A percentile compares a stretch with the other conserved stretches of the same genome.
Conservation (phyloP, 1,140 invertebrate genomes). For the Lineus longissimus region DNA sequence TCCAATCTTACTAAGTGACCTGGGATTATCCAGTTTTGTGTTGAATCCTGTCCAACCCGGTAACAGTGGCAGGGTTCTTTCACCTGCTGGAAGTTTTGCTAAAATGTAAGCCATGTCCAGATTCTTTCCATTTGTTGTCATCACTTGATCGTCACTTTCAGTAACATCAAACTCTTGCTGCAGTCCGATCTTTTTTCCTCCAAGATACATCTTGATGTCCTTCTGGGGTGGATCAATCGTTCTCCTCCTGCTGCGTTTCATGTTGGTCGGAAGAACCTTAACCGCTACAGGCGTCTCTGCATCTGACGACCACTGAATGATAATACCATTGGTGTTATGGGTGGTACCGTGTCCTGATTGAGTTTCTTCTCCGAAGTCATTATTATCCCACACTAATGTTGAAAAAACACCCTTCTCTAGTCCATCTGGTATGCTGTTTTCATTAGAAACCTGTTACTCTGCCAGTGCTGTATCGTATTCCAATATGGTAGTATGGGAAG, state of each 20-base stretch:
- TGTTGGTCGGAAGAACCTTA: not conserved
- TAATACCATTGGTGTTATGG: slow-evolving; percentile 8
- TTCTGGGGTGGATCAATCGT: not conserved
- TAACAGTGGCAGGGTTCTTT: not conserved
- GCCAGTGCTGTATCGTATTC: not conserved
- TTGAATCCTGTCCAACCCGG: slow-evolving; percentile 3
- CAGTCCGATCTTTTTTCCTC: not conserved
- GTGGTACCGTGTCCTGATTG: not conserved
- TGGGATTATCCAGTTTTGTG: not conserved
- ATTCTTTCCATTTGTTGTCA: not conserved
- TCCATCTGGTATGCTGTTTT: not conserved
- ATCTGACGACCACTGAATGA: not conserved
- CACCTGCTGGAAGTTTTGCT: not conserved
- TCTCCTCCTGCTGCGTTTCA: not conserved
- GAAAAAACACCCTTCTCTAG: not conserved
- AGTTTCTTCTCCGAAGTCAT: slow-evolving; percentile 10
- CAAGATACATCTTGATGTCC: not conserved
- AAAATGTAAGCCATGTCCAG: not conserved
- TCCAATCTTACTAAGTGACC: not conserved
- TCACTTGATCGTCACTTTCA: not conserved
- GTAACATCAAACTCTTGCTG: not conserved
- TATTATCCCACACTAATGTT: slow-evolving; percentile 6
- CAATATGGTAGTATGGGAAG: not conserved
- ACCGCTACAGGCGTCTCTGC: not conserved
- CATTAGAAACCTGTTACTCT: not conserved